Conservation (phyloP, 2,797 vertebrate genomes). For the Ptychadena robeensis region DNA sequence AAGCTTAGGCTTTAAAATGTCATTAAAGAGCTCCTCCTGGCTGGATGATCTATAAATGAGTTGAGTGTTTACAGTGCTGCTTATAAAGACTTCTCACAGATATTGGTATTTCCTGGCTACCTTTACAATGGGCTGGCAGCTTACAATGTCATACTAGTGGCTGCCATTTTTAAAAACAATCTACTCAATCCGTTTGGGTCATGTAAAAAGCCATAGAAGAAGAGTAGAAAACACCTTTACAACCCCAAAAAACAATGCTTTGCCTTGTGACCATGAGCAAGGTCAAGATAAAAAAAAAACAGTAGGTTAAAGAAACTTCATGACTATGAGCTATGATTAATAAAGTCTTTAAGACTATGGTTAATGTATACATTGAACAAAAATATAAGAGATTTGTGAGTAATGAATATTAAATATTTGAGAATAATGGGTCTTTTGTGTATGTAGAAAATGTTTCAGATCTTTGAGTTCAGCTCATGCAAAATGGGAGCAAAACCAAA, state of each 20-base stretch:
- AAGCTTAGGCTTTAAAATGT: conserved; percentile 34
- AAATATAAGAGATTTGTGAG: no score
- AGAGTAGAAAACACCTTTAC: conserved; percentile 6
- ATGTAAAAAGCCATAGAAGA: conserved; percentile 23
- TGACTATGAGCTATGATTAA: no score
- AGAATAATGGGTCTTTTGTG: no score
- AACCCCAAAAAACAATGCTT: not conserved
- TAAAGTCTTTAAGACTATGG: no score
- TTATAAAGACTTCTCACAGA: conserved; percentile 48
- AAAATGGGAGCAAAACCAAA: no score
- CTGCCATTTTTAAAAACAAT: conserved; percentile 18
- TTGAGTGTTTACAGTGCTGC: conserved; percentile 11
- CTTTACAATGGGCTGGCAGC: conserved; percentile 8
- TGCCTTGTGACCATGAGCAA: not conserved
- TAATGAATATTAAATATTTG: no score
- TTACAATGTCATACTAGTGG: conserved; percentile 22
- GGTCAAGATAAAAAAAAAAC: no score
- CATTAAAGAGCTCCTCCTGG: conserved; percentile 40
- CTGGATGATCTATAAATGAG: conserved; percentile 1
- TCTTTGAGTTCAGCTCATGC: no score
- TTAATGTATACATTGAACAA: no score
- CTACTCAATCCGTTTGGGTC: conserved; percentile 36
- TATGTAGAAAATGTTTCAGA: no score
- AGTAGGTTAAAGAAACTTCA: no score
- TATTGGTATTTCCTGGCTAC: conserved; percentile 45